phyloP scores from a whole-genome alignment of 2,888 invertebrate species.

The Yponomeuta evonymella region DNA sequence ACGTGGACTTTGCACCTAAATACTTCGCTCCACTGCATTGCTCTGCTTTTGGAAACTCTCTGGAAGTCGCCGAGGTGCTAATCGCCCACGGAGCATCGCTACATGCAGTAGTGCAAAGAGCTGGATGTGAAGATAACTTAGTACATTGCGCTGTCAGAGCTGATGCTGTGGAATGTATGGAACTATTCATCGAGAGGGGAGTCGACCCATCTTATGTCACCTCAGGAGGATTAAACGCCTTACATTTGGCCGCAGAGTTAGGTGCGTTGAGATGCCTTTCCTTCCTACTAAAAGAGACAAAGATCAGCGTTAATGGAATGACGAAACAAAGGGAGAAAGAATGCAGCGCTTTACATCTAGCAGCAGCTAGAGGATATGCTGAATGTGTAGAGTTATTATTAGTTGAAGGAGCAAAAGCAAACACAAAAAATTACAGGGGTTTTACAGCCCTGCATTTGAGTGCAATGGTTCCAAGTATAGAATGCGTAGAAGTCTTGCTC shows the following conservation, averaged over 20 bases:
- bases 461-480: conserved; percentile 85
- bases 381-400: conserved; percentile 88
- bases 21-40: conserved; percentile 90
- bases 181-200: conserved; percentile 84
- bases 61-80: conserved; percentile 85
- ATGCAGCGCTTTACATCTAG: conserved; percentile 87
- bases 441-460: conserved; percentile 93
- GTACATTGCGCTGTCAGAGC: conserved; percentile 90
- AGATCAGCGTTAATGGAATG: conserved; percentile 81
- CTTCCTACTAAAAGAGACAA: conserved; percentile 84
- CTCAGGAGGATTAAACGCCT: conserved; percentile 83
- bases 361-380: conserved; percentile 90
- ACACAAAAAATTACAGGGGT: conserved; percentile 84
- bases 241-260: conserved; percentile 87
- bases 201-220: conserved; percentile 85
- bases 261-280: conserved; percentile 84
- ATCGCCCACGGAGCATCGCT: conserved; percentile 82
- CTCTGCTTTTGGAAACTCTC: conserved; percentile 91
- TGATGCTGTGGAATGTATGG: conserved; percentile 86
- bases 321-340: conserved; percentile 84
- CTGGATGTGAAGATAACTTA: conserved; percentile 83
- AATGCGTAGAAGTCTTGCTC: conserved; percentile 86
- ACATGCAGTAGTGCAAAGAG: conserved; percentile 80
- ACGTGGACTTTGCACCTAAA: conserved; percentile 81
- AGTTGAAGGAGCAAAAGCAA: conserved; percentile 85